Conservation (phyloP, 2,113 vertebrate genomes). For the Vulpes lagopus region DNA sequence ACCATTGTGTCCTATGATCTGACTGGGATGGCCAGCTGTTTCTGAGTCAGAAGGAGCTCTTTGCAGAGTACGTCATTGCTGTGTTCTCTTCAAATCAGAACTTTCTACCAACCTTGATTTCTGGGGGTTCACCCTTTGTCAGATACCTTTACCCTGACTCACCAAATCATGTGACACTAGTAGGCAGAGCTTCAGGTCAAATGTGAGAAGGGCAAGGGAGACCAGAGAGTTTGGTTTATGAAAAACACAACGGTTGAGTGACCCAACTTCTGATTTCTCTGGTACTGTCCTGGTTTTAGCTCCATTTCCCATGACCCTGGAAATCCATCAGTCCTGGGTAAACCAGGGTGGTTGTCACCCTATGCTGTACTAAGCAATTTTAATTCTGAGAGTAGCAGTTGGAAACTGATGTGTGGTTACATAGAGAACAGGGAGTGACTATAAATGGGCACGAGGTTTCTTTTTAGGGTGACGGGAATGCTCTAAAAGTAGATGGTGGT, state of each 20-base stretch:
- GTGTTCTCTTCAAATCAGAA: not conserved
- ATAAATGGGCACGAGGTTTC: not conserved
- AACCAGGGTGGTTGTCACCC: too few relatives aligned
- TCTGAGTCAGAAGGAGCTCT: not conserved
- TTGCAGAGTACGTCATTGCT: not conserved
- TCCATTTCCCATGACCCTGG: accelerated
- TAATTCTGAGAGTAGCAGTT: not conserved
- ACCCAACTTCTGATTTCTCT: not conserved
- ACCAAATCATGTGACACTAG: not conserved
- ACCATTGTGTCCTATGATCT: not conserved
- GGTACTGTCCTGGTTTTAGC: not conserved
- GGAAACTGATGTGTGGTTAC: not conserved
- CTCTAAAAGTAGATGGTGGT: not conserved
- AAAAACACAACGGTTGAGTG: not conserved
- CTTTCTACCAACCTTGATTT: not conserved
- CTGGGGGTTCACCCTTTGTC: not conserved
- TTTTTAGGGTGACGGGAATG: not conserved
- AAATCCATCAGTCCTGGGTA: not conserved
- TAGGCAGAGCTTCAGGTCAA: not conserved
- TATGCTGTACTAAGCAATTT: not conserved
- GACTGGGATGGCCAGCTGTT: not conserved
- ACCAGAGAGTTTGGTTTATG: not conserved
- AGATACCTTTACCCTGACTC: not conserved
- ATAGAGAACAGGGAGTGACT: not conserved
- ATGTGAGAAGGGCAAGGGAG: not conserved